A percentile compares a stretch with the other conserved stretches of the same genome.
Conservation (phyloP, 2,797 vertebrate genomes). For the Enteromius viviparus region DNA sequence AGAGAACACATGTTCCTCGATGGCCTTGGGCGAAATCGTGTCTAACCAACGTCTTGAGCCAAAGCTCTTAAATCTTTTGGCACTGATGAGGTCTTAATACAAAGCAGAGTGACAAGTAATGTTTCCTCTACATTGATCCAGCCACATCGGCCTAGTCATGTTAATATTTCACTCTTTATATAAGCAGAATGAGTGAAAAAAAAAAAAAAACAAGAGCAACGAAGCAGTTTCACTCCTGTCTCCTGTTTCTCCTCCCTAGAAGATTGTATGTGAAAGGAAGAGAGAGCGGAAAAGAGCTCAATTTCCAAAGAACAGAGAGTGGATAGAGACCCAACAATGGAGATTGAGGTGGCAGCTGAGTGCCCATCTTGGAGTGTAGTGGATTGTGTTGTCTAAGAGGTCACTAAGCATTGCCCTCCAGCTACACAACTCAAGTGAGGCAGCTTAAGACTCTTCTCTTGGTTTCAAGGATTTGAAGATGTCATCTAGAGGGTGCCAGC, state of each 20-base stretch:
- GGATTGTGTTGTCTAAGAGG: slow-evolving; percentile 62
- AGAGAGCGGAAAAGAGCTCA: slow-evolving; percentile 55
- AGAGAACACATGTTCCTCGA: slow-evolving; percentile 71
- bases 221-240: slow-evolving; percentile 47
- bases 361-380: slow-evolving; percentile 66
- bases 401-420: slow-evolving; percentile 68
- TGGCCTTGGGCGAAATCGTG: slow-evolving; percentile 69
- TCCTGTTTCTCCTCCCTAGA: slow-evolving; percentile 31
- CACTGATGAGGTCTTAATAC: slow-evolving; percentile 71
- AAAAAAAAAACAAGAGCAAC: slow-evolving; percentile 18
- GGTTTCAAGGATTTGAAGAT: slow-evolving; percentile 52
- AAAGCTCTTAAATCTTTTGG: slow-evolving; percentile 72
- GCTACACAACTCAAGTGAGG: slow-evolving; percentile 65
- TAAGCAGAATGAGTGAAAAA: slow-evolving; percentile 63
- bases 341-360: slow-evolving; percentile 60
- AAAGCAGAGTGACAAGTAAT: slow-evolving; percentile 74
- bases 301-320: slow-evolving; percentile 56
- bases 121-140: slow-evolving; percentile 64
- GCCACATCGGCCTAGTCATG: slow-evolving; percentile 62
- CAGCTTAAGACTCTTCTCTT: slow-evolving; percentile 49
- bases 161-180: slow-evolving; percentile 71
- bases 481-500: slow-evolving; percentile 42
- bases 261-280: slow-evolving; percentile 54
- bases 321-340: slow-evolving; percentile 57
- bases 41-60: slow-evolving; percentile 67